These are phyloP conservation scores for Aricia artaxerxes DNA, from an alignment of 2,888 invertebrate genomes.

Conservation along the genomic window DNA sequence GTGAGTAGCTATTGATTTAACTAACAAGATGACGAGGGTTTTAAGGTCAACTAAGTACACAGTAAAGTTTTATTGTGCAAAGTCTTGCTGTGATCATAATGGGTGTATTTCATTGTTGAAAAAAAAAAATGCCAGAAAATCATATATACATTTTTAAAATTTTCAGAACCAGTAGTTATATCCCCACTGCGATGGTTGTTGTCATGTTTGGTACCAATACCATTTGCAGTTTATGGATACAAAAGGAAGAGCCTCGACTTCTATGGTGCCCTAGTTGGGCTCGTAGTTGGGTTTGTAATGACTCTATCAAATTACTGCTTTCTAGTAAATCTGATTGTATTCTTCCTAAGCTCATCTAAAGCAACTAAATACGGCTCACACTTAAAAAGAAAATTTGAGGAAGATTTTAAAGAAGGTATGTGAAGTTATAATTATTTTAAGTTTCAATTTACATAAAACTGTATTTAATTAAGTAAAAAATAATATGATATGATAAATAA, in stretches of 20 bases:
- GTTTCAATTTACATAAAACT: not conserved
- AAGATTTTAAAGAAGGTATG: constrained; percentile 87
- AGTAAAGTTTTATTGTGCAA: constrained; percentile 24
- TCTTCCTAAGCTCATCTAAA: constrained; percentile 89
- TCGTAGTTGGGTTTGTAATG: constrained; percentile 87
- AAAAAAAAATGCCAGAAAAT: too few relatives aligned
- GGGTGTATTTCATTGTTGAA: not conserved
- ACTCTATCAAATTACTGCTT: constrained; percentile 90
- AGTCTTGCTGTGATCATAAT: not conserved
- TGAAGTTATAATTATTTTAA: not conserved
- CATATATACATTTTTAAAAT: not conserved
- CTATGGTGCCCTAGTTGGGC: constrained; percentile 86
- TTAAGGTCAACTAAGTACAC: too few relatives aligned
- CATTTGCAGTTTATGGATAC: constrained; percentile 84
- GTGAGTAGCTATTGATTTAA: constrained; percentile 51
- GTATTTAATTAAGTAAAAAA: not conserved
- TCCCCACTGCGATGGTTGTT: constrained; percentile 84
- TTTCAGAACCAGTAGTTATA: constrained; percentile 80
- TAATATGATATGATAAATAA: constrained; percentile 31
- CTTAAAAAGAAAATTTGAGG: constrained; percentile 85
- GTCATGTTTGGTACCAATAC: constrained; percentile 83
- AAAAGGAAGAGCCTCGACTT: constrained; percentile 84
- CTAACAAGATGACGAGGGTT: too few relatives aligned
- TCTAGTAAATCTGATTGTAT: constrained; percentile 84
- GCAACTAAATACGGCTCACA: constrained; percentile 88